phyloP scores from a whole-genome alignment of 92 coral and sea anemone genomes.

The Anthopleura xanthogrammica region DNA sequence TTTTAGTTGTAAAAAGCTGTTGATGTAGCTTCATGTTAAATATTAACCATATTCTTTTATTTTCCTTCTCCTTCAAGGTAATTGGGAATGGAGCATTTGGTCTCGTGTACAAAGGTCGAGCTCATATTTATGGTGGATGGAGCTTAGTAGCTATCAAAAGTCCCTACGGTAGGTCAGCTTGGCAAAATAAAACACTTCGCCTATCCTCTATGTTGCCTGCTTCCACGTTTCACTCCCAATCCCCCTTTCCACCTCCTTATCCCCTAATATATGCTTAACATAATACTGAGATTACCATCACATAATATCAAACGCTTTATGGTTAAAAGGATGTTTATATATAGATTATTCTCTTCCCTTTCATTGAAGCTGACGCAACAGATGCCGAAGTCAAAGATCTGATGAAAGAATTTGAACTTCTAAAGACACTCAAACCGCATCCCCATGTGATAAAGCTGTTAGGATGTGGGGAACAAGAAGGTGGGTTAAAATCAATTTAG shows the following conservation, averaged over 20 bases:
- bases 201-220: no score
- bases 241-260: no score
- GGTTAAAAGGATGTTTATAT: neutral
- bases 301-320: neutral
- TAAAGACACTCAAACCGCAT: conserved; percentile 45
- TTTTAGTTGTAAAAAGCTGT: no score
- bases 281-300: no score
- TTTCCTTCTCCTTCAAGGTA: conserved; percentile 8
- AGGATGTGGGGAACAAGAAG: conserved; percentile 55
- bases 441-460: conserved; percentile 63
- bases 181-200: no score
- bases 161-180: conserved; percentile 32
- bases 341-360: neutral
- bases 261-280: no score
- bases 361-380: conserved; percentile 11
- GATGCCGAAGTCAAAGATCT: conserved; percentile 14
- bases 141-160: conserved; percentile 57
- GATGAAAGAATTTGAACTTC: conserved; percentile 19
- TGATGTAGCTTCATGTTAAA: neutral
- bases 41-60: neutral
- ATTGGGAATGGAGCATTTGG: conserved; percentile 74
- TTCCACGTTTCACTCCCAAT: no score
- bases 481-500: neutral
- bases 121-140: conserved; percentile 48
- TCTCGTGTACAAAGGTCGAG: conserved; percentile 56